These are phyloP conservation scores for Cheilinus undulatus DNA, from an alignment of 2,113 vertebrate genomes.

Conservation along the genomic window DNA sequence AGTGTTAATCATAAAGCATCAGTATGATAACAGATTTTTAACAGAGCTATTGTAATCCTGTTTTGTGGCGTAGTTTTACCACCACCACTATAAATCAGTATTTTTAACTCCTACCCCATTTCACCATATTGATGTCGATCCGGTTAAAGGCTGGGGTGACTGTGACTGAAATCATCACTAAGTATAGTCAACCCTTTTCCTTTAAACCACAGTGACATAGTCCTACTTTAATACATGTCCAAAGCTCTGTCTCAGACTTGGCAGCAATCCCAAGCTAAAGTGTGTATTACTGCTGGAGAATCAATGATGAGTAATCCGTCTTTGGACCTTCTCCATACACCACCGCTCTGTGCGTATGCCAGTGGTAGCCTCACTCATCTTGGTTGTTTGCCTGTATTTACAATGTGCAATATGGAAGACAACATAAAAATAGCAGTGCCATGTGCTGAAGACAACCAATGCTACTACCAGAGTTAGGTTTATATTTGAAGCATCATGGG, in stretches of 20 bases:
- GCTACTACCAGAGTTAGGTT: not conserved
- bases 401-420: not conserved
- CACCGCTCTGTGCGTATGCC: slow-evolving; percentile 16
- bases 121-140: slow-evolving; percentile 30
- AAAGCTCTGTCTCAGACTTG: slow-evolving; percentile 38
- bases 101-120: slow-evolving; percentile 12
- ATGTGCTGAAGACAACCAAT: not conserved
- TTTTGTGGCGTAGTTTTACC: too few relatives aligned
- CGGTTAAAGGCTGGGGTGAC: slow-evolving; percentile 27
- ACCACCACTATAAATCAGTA: too few relatives aligned
- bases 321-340: slow-evolving; percentile 18
- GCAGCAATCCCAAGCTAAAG: slow-evolving; percentile 35
- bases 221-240: slow-evolving; percentile 19
- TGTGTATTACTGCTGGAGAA: slow-evolving; percentile 41
- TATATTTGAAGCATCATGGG: not conserved
- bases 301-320: slow-evolving; percentile 38
- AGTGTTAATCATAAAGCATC: too few relatives aligned
- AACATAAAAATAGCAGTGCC: slow-evolving; percentile 10
- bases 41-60: too few relatives aligned
- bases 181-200: slow-evolving; percentile 5
- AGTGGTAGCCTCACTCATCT: slow-evolving; percentile 12
- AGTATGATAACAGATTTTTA: too few relatives aligned
- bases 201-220: slow-evolving; percentile 24
- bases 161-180: slow-evolving; percentile 41
- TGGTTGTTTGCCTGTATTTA: slow-evolving; percentile 25